Percentiles rank a stretch among this genome's conserved stretches.
Evolutionary conservation across 2,888 invertebrate genomes (phyloP).

Genomic region (Sarcophaga caerulescens): DNA sequence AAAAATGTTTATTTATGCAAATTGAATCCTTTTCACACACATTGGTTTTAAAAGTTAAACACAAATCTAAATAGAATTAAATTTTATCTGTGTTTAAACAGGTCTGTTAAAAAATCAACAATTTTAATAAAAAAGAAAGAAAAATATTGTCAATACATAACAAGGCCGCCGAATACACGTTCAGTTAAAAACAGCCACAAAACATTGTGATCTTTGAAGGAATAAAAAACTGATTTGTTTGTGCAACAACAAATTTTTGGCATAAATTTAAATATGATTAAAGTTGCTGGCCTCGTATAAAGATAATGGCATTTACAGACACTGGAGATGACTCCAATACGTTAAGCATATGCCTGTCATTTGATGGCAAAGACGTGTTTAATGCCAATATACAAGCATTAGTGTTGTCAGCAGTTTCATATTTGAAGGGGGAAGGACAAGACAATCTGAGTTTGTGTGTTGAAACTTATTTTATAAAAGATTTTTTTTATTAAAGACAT

Average conservation of each 20-base stretch:
- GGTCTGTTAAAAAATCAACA: slow-evolving; percentile 47
- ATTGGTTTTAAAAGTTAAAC: slow-evolving; percentile 24
- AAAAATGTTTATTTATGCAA: slow-evolving; percentile 19
- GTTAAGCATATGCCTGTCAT: slow-evolving; percentile 61
- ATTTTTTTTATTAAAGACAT: too few species aligned
- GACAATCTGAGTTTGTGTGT: too few species aligned
- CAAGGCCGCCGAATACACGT: not conserved
- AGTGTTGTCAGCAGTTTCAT: slow-evolving; percentile 69
- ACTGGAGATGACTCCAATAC: slow-evolving; percentile 19
- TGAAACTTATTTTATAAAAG: too few species aligned
- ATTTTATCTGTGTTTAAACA: slow-evolving; percentile 64
- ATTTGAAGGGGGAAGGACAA: slow-evolving; percentile 6
- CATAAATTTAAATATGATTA: slow-evolving; percentile 77
- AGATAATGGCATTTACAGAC: slow-evolving; percentile 41
- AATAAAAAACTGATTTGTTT: slow-evolving; percentile 24
- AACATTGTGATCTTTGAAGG: slow-evolving; percentile 1
- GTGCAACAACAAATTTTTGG: slow-evolving; percentile 74
- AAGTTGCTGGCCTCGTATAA: slow-evolving; percentile 15
- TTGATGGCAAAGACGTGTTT: slow-evolving; percentile 72
- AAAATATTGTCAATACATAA: slow-evolving; percentile 8
- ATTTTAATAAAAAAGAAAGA: slow-evolving; percentile 27
- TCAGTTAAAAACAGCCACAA: not conserved
- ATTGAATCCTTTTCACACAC: slow-evolving; percentile 6
- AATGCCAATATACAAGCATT: slow-evolving; percentile 76
- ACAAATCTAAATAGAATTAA: slow-evolving; percentile 50